Evolutionary conservation across 2,113 vertebrate genomes (phyloP).

Genomic region (Cyanoramphus novaezelandiae): DNA sequence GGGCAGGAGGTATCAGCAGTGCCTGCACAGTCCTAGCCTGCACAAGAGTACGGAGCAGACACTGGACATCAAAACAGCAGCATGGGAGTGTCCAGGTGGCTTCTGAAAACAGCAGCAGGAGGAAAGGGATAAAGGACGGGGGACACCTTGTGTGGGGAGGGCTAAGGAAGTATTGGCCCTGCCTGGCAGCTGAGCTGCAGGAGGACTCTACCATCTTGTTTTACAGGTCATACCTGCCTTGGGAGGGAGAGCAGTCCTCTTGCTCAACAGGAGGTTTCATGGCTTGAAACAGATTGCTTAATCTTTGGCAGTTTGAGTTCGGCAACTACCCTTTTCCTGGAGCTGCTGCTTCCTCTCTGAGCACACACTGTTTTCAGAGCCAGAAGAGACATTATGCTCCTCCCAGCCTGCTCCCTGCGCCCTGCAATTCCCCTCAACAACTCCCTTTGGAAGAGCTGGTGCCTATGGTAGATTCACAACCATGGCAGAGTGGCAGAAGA

Average conservation of each 20-base stretch:
- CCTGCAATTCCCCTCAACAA: not conserved
- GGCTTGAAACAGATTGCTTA: conserved; percentile 23
- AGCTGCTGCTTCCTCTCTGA: conserved; percentile 27
- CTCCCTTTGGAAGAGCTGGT: not conserved
- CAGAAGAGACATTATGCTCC: not conserved
- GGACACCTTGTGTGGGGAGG: not conserved
- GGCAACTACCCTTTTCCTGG: not conserved
- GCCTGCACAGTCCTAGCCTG: not conserved
- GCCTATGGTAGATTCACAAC: not conserved
- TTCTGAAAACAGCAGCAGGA: not conserved
- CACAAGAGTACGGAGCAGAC: not conserved
- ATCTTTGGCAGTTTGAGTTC: not conserved
- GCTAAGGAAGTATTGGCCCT: not conserved
- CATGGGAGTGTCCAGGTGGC: not conserved
- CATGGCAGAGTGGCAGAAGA: not conserved
- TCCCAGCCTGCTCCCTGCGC: not conserved
- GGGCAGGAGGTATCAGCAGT: accelerated
- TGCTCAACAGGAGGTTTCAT: conserved; percentile 27
- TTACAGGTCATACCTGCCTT: not conserved
- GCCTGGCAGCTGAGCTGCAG: not conserved
- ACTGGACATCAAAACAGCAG: not conserved
- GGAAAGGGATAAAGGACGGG: not conserved
- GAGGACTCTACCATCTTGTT: not conserved
- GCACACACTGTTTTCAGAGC: not conserved
- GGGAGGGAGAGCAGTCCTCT: not conserved